Conservation (phyloP, 2,113 vertebrate genomes). For the Siphamia tubifer region DNA sequence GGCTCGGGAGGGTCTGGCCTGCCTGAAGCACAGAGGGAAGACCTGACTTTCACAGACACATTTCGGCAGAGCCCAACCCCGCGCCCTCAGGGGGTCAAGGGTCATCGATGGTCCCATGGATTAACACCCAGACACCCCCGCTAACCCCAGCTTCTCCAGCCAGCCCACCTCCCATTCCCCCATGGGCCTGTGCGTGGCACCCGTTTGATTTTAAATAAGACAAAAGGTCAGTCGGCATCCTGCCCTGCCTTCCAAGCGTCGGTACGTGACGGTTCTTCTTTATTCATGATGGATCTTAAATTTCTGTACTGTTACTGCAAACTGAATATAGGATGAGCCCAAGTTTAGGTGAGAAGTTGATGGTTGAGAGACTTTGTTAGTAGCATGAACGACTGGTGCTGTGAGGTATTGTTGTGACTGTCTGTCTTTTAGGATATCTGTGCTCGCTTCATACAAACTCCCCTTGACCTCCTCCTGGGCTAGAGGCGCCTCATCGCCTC, state of each 20-base stretch:
- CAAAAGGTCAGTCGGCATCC: constrained; percentile 73
- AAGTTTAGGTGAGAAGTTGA: constrained; percentile 29
- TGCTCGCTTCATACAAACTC: constrained; percentile 24
- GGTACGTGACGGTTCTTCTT: constrained; percentile 43
- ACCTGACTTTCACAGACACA: constrained; percentile 62
- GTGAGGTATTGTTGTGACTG: constrained; percentile 36
- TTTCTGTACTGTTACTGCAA: constrained; percentile 32
- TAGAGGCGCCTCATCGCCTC: constrained; percentile 52
- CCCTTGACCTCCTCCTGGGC: constrained; percentile 40
- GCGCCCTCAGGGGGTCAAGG: constrained; percentile 68
- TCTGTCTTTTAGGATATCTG: constrained; percentile 23
- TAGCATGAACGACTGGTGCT: constrained; percentile 1
- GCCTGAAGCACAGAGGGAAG: constrained; percentile 35
- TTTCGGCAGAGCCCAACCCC: constrained; percentile 41
- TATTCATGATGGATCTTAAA: constrained; percentile 45
- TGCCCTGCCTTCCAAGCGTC: constrained; percentile 29
- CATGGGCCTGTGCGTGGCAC: constrained; percentile 43
- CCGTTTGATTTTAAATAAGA: constrained; percentile 82
- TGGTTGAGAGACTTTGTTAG: constrained; percentile 18
- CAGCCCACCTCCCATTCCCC: constrained; percentile 53
- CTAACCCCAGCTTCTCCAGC: constrained; percentile 17
- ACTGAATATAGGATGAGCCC: constrained; percentile 33
- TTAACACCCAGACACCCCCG: constrained; percentile 63
- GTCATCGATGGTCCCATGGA: constrained; percentile 66
- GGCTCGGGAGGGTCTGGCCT: constrained; percentile 17